Conservation (phyloP, 1,140 invertebrate genomes). For the Pantala flavescens region DNA sequence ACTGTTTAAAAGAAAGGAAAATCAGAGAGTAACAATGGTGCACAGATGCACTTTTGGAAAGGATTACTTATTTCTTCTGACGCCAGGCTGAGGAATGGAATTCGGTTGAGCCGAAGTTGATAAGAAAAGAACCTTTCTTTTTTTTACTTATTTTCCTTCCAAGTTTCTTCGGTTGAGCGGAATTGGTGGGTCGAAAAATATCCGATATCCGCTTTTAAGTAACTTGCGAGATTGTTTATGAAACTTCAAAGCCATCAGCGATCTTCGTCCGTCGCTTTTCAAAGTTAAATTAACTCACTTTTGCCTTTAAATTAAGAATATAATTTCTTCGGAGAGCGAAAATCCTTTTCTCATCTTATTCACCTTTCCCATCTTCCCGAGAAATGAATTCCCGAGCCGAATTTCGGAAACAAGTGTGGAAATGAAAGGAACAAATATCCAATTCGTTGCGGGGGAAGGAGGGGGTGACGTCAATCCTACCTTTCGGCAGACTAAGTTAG, state of each 20-base stretch:
- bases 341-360: constrained; percentile 3
- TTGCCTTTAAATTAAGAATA: constrained; percentile 4
- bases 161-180: background rate
- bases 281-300: background rate
- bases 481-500: background rate
- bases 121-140: too few species aligned
- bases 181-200: background rate
- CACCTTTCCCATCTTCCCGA: background rate
- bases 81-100: too few species aligned
- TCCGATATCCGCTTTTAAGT: constrained; percentile 1
- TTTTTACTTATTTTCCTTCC: background rate
- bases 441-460: background rate
- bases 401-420: constrained; percentile 1
- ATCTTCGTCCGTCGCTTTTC: background rate
- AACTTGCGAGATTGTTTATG: background rate
- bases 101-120: too few species aligned
- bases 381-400: background rate
- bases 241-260: constrained; percentile 5
- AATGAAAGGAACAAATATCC: constrained; percentile 3
- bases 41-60: too few species aligned
- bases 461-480: background rate
- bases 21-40: too few species aligned
- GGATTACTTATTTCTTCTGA: too few species aligned
- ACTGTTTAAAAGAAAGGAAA: too few species aligned
- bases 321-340: constrained; percentile 1